Percentiles rank a stretch among this genome's conserved stretches.
These are phyloP conservation scores for Rhimphoctona megacephalus DNA, from an alignment of 2,888 invertebrate species.

Conservation along the genomic window DNA sequence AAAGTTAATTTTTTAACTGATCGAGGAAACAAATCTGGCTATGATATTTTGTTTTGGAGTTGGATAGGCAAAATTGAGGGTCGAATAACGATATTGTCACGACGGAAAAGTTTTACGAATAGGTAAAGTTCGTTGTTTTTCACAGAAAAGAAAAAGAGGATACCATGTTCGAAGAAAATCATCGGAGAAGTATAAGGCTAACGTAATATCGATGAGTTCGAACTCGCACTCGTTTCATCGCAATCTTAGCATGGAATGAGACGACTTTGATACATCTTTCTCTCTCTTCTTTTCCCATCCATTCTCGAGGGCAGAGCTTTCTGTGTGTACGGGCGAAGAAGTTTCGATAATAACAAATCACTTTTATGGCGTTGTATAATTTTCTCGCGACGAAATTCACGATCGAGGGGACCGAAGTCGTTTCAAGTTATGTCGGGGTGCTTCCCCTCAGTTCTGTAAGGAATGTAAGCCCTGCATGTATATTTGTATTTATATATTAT, in stretches of 20 bases:
- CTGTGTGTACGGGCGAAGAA: conserved; percentile 28
- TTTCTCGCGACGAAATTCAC: conserved; percentile 56
- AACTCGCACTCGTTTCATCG: conserved; percentile 36
- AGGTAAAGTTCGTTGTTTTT: conserved; percentile 45
- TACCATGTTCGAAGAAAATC: conserved; percentile 46
- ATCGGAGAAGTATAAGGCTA: conserved; percentile 27
- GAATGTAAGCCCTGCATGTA: background rate
- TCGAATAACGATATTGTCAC: conserved; percentile 16
- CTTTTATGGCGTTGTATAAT: conserved; percentile 60
- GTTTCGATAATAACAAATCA: conserved; percentile 66
- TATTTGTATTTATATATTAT: conserved; percentile 13
- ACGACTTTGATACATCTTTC: conserved; percentile 10
- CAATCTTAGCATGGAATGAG: conserved; percentile 42
- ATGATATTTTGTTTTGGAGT: conserved; percentile 5
- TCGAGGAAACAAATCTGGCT: conserved; percentile 2
- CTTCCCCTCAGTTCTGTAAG: conserved; percentile 20
- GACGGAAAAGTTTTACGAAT: conserved; percentile 48
- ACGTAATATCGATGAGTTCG: conserved; percentile 53
- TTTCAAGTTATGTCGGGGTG: conserved; percentile 52
- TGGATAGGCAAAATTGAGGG: background rate
- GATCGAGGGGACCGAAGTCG: conserved; percentile 55
- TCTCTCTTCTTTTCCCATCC: background rate
- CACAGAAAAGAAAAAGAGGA: conserved; percentile 16
- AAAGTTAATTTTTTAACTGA: background rate
- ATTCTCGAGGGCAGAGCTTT: background rate